These are phyloP conservation scores for Aphelenchoides bicaudatus DNA, from an alignment of 2,888 invertebrate species.

Conservation along the genomic window DNA sequence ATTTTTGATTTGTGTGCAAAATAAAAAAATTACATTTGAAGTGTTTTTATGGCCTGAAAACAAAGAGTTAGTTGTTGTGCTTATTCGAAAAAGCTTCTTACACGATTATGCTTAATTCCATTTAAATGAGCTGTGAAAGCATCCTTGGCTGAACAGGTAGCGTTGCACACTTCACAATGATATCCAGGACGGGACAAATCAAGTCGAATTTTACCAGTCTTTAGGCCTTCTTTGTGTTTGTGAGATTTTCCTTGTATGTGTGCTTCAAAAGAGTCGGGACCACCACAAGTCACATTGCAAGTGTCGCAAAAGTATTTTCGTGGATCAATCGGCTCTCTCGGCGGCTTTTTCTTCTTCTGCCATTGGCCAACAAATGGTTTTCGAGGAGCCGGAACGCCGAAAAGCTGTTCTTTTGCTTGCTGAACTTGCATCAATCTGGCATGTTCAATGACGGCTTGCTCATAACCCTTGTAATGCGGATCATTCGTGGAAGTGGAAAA, in stretches of 20 bases:
- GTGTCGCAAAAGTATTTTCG: slow-evolving; percentile 79
- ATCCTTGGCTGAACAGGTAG: slow-evolving; percentile 95
- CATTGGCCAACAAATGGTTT: slow-evolving; percentile 1
- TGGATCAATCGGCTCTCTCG: not conserved
- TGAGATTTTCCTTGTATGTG: slow-evolving; percentile 98
- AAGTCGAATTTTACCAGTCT: slow-evolving; percentile 50
- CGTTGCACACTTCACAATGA: slow-evolving; percentile 94
- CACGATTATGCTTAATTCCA: slow-evolving; percentile 89
- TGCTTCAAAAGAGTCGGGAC: slow-evolving; percentile 76
- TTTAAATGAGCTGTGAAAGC: slow-evolving; percentile 90
- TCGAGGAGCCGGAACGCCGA: not conserved
- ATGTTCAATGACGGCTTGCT: slow-evolving; percentile 1
- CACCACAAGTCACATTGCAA: slow-evolving; percentile 65
- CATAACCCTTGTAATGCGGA: slow-evolving; percentile 1
- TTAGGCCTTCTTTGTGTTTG: slow-evolving; percentile 85
- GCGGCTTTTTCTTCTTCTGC: not conserved
- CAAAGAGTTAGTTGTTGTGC: not conserved
- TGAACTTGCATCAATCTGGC: slow-evolving; percentile 1
- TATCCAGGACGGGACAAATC: slow-evolving; percentile 68
- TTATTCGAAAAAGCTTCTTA: slow-evolving; percentile 60
- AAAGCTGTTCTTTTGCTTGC: not conserved
- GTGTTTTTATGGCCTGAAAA: slow-evolving; percentile 75
- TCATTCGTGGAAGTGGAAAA: not conserved
- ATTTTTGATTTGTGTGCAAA: too few species aligned
- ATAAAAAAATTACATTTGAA: too few species aligned